Base-by-base conservation (phyloP, 2,797 vertebrate genomes). In the Denticeps clupeoides region DNA sequence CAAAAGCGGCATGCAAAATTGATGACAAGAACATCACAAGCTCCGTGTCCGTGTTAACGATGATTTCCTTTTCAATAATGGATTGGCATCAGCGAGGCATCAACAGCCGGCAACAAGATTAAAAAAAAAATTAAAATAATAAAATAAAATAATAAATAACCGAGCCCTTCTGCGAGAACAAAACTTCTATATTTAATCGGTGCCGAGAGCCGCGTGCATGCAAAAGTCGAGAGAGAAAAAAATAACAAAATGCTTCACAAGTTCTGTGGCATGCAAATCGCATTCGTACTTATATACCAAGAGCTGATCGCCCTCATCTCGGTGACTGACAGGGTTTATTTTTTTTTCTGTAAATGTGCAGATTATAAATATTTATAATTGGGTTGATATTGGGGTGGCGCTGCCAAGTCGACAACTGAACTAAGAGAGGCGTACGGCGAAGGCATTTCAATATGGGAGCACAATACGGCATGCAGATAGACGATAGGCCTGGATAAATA, bases 351-450 rank as follows among this genome's bases (percentile, higher is more conserved):
- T 67, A 79, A 80, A 80, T 77, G 74, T 81, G 75, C 76, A 79
- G 80, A 83, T 83, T 80, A 83, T 84, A 83, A 82, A 82, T 84
- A 84, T 84, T 84, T 82, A 83, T 83, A 82, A 83, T 83, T 82
- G 77, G 78, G 78, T 82, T 82, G 51, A 81, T 80, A 82, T 81
- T 77, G 73, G 72, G 71, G 73, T 70, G 71, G 74, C 82, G 81
- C 72, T 80, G 65, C 78, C 72, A 76, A 52, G 31, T 46, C 32
- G 13, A 35, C 72, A 81, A 81, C 79, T 67, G 77, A 74, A 80
- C 70, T 72, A 58, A 61, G 62, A 55, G 56, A 61, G 47, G 38
- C 48, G 53, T 55, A 47, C 52, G 49, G 55, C 61, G 35, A 62
- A 73, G 55, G 48, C 13, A 56, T 55, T 56, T 59, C 63, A 65